Evolutionary conservation across 1,140 invertebrate genomes (phyloP), one percentile per base, ranked within the genome.

Genomic region (Magallana angulata): DNA sequence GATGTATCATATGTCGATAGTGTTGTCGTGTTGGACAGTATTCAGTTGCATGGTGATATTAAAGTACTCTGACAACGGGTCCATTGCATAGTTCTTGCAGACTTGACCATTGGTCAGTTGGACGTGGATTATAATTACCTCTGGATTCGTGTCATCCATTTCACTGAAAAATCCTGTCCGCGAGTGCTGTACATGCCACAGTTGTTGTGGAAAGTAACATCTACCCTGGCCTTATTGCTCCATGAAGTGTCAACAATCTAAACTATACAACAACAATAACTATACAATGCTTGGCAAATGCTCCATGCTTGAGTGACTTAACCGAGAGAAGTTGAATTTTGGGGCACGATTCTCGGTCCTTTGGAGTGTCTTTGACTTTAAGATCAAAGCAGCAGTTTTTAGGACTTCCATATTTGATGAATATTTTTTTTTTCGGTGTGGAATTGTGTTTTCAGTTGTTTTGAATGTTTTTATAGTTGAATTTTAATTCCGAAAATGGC

Each of bases 221-320:
- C 18, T 76, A 76, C 68, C 68, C 68, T 76, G 68, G 24, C 24
- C 68, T 30, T 18, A 36, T 76, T 76, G 68, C 68, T 76, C 36
- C 24, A 30, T 76, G 68, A 76, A 76, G 68, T 76, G 68, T 76
- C 68, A 76, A 76, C 68, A 76, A 76, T 76, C 68, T 76, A 30
- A 76, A 76, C 18, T 76, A 30, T 76, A 76, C 36, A 76, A 76
- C 68, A 76, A 76, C 68, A 76, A 76, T 30, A 48, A 76, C 24
- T 24, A 76, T 76, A 76, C 68, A 76, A 76, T 76, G 68, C n/a
- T 48, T 36, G 18, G 24, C 68, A 30, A 71, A 71, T 71, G 24
- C 68, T 76, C 68, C 68, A 76, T 30, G 68, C 18, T 76, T 76
- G 68, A 76, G 36, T 30, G 68, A 76, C 30, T 76, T 48, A 76